Evolutionary conservation across 2,113 vertebrate genomes (phyloP).

Genomic region (Oxygymnocypris stewartii): DNA sequence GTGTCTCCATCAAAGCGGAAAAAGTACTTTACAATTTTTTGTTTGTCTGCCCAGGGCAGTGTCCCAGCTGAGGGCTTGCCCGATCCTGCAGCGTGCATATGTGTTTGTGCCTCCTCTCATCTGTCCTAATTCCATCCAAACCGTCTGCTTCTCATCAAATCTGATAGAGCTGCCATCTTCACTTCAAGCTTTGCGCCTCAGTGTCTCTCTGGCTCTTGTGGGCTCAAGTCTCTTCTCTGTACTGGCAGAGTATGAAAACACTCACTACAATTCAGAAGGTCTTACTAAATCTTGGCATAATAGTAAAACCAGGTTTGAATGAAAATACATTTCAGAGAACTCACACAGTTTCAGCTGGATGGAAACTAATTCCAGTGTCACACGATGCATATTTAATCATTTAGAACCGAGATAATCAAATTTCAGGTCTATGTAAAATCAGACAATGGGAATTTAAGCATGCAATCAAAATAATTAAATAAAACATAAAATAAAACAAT

Average conservation of each 20-base stretch:
- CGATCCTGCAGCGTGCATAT: slow-evolving; percentile 11
- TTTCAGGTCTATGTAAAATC: not conserved
- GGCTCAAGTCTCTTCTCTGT: slow-evolving; percentile 32
- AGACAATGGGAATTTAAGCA: not conserved
- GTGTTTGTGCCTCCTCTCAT: slow-evolving; percentile 29
- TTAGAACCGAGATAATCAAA: not conserved
- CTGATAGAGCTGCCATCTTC: slow-evolving; percentile 28
- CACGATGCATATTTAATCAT: not conserved
- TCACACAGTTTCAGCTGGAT: not conserved
- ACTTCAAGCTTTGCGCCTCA: slow-evolving; percentile 18
- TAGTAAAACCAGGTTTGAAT: slow-evolving; percentile 3
- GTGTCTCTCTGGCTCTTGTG: not conserved
- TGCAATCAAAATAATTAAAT: too few relatives aligned
- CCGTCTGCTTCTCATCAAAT: slow-evolving; percentile 35
- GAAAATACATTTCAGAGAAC: not conserved
- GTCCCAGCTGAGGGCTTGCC: slow-evolving; percentile 18
- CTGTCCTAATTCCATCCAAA: slow-evolving; percentile 31
- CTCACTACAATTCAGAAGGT: slow-evolving; percentile 10
- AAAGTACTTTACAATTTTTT: slow-evolving; percentile 1
- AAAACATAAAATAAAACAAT: not conserved
- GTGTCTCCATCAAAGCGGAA: not conserved
- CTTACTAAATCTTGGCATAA: slow-evolving; percentile 19
- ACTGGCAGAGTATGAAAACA: slow-evolving; percentile 11
- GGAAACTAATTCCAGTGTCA: slow-evolving; percentile 6
- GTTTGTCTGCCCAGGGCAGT: slow-evolving; percentile 27